Evolutionary conservation across 2,797 vertebrate genomes (phyloP), one percentile per base, ranked within the genome.

Genomic region (Coreius guichenoti): DNA sequence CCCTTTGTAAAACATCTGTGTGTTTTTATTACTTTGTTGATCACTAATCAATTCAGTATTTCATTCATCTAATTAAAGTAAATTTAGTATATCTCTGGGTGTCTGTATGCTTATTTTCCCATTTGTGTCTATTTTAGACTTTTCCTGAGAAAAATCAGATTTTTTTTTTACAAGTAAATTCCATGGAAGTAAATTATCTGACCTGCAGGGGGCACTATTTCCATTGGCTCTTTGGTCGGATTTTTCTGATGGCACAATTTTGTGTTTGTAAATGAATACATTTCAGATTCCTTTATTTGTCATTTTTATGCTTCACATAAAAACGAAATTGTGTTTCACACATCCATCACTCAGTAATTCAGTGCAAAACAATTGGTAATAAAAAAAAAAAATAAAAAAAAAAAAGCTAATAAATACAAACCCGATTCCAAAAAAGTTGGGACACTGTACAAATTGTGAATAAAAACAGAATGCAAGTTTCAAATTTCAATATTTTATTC

Each of bases 141-240:
- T 80, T 36, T 21, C 9, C 26, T 39, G 39, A 65, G 12, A 7
- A 14, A 23, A 4, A 61, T 3, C 1, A 0, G 21, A 56, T 3
- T 23, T 39, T 2, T 14, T 33, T n/a, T 26, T 4, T 29, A 7
- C 1, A 33, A 49, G 7, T 69, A 19, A n/a, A 68, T 39, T 81
- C 47, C 4, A 29, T 7, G 1, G 65, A 21, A 5, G 5, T 72
- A 21, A 2, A 72, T 58, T 58, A 0, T 74, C 8, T 47, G 29
- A 65, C 14, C 70, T 63, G 70, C 70, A 82, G 81, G 56, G 69
- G 70, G 21, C 43, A 74, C 39, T 23, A 4, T 74, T 33, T 39
- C 56, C 54, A 14, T 45, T 58, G 16, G 1, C 23, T 29, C 14
- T 58, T 51, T 49, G 14, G n/a, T 43, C 36, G 0, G 21, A 51